Conservation (phyloP, 2,797 vertebrate genomes). For the Aythya fuligula region DNA sequence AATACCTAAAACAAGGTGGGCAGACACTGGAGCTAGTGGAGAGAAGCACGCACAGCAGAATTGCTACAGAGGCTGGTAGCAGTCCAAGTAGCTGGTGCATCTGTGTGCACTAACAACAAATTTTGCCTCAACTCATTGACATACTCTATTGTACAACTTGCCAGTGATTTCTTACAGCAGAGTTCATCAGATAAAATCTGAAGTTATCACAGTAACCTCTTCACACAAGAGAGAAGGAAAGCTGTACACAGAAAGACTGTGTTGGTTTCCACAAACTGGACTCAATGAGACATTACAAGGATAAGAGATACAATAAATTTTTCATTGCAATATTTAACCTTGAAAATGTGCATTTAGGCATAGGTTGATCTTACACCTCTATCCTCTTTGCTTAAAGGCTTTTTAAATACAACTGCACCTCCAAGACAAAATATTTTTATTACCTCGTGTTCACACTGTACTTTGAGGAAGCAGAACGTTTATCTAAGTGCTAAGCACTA, state of each 20-base stretch:
- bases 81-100: background rate
- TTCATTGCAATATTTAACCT: background rate
- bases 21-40: background rate
- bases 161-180: background rate
- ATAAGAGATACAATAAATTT: background rate
- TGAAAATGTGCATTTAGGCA: background rate
- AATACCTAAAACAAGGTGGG: background rate
- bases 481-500: constrained; percentile 19
- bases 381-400: constrained; percentile 7
- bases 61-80: background rate
- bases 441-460: constrained; percentile 19
- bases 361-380: background rate
- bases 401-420: constrained; percentile 28
- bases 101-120: background rate
- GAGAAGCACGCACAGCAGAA: background rate
- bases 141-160: background rate
- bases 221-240: background rate
- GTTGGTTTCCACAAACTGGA: background rate
- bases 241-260: background rate
- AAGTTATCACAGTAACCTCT: background rate
- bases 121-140: background rate
- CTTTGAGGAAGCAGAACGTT: constrained; percentile 24
- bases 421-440: constrained; percentile 30
- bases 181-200: background rate
- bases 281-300: background rate